Base-by-base conservation (phyloP, 2,797 vertebrate species). In the Typhlichthys subterraneus region DNA sequence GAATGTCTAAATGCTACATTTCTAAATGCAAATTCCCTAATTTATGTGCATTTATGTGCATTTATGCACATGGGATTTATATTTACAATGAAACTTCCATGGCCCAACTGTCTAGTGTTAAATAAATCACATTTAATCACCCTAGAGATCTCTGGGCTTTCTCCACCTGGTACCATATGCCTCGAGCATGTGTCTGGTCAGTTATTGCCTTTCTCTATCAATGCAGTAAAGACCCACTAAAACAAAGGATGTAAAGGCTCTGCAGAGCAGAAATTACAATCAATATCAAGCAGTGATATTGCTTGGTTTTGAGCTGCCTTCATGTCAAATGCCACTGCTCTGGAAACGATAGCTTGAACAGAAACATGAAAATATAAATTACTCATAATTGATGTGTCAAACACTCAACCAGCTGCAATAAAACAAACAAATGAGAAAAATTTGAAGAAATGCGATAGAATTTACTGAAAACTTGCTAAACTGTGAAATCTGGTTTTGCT, bases 141-240 rank as follows among this genome's bases (percentile, higher is more conserved):
- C 59, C 46, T 1, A 3, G 50, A 53, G 65, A 19, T 63, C 51
- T 70, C 47, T 45, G 54, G 33, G 53, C 55, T 77, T 56, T 66
- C 66, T 62, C 47, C 33, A 53, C 56, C 61, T 61, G 56, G 23
- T 71, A 57, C 56, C 59, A 80, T 68, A 72, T 70, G 77, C 48
- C 69, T 33, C 56, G 68, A 57, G 50, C 47, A 63, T 63, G 63
- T 54, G 59, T 23, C 49, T 12, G 31, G 45, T 33, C 53, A 51
- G 66, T 81, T 84, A 81, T 74, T 77, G 67, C 74, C 51, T 70
- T 52, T 57, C 70, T 83, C 77, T 72, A 59, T 82, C 77, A 86
- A 84, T 72, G 73, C 70, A 66, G 65, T 62, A 47, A 65, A 70
- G 75, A 46, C 65, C 31, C 63, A 81, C 2, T 23, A 23, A 23